Evolutionary conservation across 2,888 invertebrate genomes (phyloP).

Genomic region (Limnephilus rhombicus): DNA sequence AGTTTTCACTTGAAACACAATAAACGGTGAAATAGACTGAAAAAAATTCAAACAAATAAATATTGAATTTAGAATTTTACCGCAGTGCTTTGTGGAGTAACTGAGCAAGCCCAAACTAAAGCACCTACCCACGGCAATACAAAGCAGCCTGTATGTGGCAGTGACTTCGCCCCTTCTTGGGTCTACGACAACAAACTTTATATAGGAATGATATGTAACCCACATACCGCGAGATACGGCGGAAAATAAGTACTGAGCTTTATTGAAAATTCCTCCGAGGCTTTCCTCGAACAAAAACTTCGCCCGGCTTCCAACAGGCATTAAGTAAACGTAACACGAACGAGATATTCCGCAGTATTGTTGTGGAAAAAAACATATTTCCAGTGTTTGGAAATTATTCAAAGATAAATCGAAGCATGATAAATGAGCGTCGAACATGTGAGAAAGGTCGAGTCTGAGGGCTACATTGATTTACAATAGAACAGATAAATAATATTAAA

Average conservation of each 20-base stretch:
- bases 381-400: slow-evolving; percentile 42
- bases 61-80: slow-evolving; percentile 31
- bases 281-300: slow-evolving; percentile 49
- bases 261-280: slow-evolving; percentile 59
- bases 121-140: not conserved
- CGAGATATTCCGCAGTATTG: slow-evolving; percentile 44
- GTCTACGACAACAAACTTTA: slow-evolving; percentile 50
- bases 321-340: slow-evolving; percentile 46
- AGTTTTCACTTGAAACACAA: not conserved
- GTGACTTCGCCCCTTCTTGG: slow-evolving; percentile 30
- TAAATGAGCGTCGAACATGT: slow-evolving; percentile 33
- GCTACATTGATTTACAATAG: slow-evolving; percentile 39
- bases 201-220: slow-evolving; percentile 47
- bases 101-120: not conserved
- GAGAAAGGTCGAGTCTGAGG: slow-evolving; percentile 33
- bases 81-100: slow-evolving; percentile 3
- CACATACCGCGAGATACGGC: slow-evolving; percentile 45
- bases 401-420: slow-evolving; percentile 45
- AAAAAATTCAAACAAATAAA: not conserved
- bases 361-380: slow-evolving; percentile 43
- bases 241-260: slow-evolving; percentile 46
- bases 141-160: slow-evolving; percentile 26
- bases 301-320: slow-evolving; percentile 10
- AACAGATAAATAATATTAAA: slow-evolving; percentile 42
- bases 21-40: not conserved